Evolutionary conservation across 2,888 invertebrate genomes (phyloP).

Genomic region (Chromoteleia sp.): DNA sequence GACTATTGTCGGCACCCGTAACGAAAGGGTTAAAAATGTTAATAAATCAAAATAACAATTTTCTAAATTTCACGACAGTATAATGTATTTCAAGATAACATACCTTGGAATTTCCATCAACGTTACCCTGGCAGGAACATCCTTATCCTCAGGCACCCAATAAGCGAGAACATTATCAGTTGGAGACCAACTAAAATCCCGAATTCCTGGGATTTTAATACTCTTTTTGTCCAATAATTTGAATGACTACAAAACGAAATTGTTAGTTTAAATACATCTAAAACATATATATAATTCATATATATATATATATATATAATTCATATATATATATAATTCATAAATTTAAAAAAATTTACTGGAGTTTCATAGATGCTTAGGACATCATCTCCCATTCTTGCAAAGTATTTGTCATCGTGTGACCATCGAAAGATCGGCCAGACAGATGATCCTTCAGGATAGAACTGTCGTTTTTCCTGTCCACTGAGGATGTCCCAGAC

Average conservation of each 20-base stretch:
- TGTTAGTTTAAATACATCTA: no score
- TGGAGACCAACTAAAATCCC: constrained; percentile 99
- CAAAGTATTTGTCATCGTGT: constrained; percentile 97
- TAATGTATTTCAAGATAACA: constrained; percentile 27
- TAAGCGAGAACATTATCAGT: constrained; percentile 98
- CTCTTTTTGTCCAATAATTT: constrained; percentile 97
- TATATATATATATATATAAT: no score
- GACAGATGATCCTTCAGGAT: constrained; percentile 91
- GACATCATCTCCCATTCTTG: constrained; percentile 92
- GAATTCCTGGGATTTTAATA: constrained; percentile 94
- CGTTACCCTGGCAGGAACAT: constrained; percentile 97
- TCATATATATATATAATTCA: constrained; percentile 6
- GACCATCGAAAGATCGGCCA: constrained; percentile 99
- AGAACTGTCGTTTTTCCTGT: constrained; percentile 95
- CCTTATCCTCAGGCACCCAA: constrained; percentile 99
- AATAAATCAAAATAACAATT: no score
- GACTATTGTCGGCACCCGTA: no score
- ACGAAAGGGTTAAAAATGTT: no score
- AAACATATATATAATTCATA: no score
- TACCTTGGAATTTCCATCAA: constrained; percentile 95
- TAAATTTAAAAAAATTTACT: constrained; percentile 78
- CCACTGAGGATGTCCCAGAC: constrained; percentile 99
- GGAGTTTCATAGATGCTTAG: constrained; percentile 98
- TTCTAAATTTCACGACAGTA: constrained; percentile 1
- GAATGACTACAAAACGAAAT: constrained; percentile 92